Percentiles rank a stretch among this genome's conserved stretches.
Evolutionary conservation across 2,888 invertebrate species (phyloP).

Genomic region (Crossocerus cetratus): DNA sequence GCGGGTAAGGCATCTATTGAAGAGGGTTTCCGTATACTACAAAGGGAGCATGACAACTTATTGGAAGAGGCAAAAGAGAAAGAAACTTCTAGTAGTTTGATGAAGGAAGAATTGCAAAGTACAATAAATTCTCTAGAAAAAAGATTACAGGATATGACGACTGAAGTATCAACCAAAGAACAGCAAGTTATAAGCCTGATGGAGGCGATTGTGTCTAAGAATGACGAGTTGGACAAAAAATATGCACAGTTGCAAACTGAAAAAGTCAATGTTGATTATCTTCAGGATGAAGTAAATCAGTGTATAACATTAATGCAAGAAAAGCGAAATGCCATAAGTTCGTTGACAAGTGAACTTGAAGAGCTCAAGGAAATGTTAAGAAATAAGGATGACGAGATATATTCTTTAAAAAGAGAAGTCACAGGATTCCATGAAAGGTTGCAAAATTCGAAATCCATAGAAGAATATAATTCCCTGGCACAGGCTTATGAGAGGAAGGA

Average conservation of each 20-base stretch:
- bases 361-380: conserved; percentile 43
- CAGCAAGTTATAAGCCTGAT: conserved; percentile 66
- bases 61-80: conserved; percentile 57
- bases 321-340: conserved; percentile 79
- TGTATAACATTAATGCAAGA: conserved; percentile 78
- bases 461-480: conserved; percentile 80
- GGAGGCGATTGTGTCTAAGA: conserved; percentile 78
- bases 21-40: conserved; percentile 76
- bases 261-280: conserved; percentile 67
- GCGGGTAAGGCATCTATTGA: conserved; percentile 79
- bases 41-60: conserved; percentile 76
- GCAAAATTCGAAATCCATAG: conserved; percentile 79
- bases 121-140: conserved; percentile 76
- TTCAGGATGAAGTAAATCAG: conserved; percentile 76
- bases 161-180: conserved; percentile 55
- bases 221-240: conserved; percentile 74
- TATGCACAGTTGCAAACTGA: conserved; percentile 60
- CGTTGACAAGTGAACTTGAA: conserved; percentile 57
- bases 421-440: conserved; percentile 59
- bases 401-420: conserved; percentile 43
- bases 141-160: conserved; percentile 58
- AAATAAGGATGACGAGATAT: conserved; percentile 56
- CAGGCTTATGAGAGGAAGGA: conserved; percentile 79
- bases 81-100: conserved; percentile 45
- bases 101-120: conserved; percentile 78